A percentile compares a stretch with the other conserved stretches of the same genome.
phyloP scores from a whole-genome alignment of 2,113 vertebrate species.

The Phodopus roborovskii region DNA sequence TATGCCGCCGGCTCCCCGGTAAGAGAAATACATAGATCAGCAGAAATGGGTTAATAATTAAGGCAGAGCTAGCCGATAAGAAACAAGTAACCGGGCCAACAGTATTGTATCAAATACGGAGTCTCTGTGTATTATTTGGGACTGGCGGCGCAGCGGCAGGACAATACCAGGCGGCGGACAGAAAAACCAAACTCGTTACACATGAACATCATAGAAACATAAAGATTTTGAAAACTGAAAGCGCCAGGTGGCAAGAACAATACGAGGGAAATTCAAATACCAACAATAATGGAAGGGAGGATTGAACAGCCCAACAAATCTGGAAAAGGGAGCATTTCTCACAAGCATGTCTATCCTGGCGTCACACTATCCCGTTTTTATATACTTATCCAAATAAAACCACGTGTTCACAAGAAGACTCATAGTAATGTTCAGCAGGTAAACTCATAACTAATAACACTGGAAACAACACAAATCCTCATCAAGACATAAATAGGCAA shows the following conservation, averaged over 20 bases:
- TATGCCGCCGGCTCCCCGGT: too few relatives aligned
- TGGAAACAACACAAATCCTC: conserved; percentile 3
- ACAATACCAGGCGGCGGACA: too few relatives aligned
- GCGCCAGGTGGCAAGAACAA: background rate
- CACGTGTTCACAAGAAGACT: background rate
- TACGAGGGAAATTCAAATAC: background rate
- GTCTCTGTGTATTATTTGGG: too few relatives aligned
- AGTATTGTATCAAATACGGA: too few relatives aligned
- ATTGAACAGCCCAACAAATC: background rate
- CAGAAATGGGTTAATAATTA: too few relatives aligned
- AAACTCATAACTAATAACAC: background rate
- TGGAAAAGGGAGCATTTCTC: background rate
- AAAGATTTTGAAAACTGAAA: conserved; percentile 22
- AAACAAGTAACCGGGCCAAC: too few relatives aligned
- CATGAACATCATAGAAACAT: background rate
- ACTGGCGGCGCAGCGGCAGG: too few relatives aligned
- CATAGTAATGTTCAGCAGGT: background rate
- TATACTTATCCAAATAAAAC: background rate
- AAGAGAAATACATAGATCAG: too few relatives aligned
- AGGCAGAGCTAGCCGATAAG: too few relatives aligned
- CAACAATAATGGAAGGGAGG: background rate
- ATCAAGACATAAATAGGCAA: background rate
- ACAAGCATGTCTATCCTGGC: background rate
- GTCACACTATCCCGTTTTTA: background rate
- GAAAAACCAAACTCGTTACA: too few relatives aligned